Percentiles rank a stretch among this genome's conserved stretches.
Conservation (phyloP, 2,888 invertebrate genomes). For the Acheta domesticus region DNA sequence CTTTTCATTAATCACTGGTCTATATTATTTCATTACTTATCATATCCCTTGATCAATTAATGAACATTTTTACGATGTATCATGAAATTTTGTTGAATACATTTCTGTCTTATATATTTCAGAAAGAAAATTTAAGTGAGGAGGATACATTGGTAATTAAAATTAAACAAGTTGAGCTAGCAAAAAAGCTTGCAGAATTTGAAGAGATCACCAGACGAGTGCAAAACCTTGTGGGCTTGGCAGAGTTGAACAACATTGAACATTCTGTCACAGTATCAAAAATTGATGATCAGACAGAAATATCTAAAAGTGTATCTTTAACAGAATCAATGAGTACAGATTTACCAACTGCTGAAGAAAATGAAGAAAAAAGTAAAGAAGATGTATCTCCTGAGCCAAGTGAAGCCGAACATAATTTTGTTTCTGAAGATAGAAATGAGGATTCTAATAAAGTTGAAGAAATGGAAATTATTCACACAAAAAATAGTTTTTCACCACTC, state of each 20-base stretch:
- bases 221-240: slow-evolving; percentile 53
- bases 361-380: slow-evolving; percentile 40
- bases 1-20: too few relatives aligned
- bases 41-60: too few relatives aligned
- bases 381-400: slow-evolving; percentile 40
- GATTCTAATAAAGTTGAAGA: neutral
- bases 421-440: neutral
- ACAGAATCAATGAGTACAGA: neutral
- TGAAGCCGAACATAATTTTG: neutral
- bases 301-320: neutral
- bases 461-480: neutral
- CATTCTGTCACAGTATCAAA: neutral
- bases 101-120: slow-evolving; percentile 29
- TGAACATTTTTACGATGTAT: too few relatives aligned
- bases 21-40: too few relatives aligned
- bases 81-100: too few relatives aligned
- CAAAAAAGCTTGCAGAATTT: slow-evolving; percentile 59
- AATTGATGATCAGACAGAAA: slow-evolving; percentile 1
- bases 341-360: slow-evolving; percentile 33
- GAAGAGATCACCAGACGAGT: slow-evolving; percentile 59
- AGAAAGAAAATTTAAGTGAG: slow-evolving; percentile 59
- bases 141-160: slow-evolving; percentile 56
- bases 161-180: slow-evolving; percentile 56
- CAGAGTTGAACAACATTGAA: neutral
- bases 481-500: neutral